Percentiles rank a stretch among this genome's conserved stretches.
phyloP scores from a whole-genome alignment of 2,888 invertebrate genomes.

The Sinotaia quadrata region DNA sequence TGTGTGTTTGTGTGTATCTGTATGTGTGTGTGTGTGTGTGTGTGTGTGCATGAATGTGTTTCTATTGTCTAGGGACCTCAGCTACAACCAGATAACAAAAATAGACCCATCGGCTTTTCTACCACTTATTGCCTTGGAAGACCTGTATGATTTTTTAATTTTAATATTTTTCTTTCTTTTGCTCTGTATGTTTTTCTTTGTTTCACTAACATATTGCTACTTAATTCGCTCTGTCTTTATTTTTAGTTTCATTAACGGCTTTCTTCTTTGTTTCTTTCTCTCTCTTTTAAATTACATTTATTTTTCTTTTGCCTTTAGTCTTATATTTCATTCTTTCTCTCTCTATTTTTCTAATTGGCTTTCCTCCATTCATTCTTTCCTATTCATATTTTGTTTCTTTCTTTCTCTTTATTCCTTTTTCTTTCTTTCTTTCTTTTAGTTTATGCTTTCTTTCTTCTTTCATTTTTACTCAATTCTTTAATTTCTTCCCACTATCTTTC shows the following conservation, averaged over 20 bases:
- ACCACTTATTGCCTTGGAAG: constrained; percentile 84
- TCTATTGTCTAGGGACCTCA: constrained; percentile 82
- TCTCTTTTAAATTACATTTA: background rate
- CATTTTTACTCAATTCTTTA: background rate
- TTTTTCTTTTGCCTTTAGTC: background rate
- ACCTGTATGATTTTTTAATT: constrained; percentile 81
- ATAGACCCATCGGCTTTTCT: constrained; percentile 90
- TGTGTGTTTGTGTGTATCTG: too few relatives aligned
- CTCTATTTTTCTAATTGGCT: background rate
- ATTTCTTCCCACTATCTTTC: background rate
- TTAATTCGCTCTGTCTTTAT: too few relatives aligned
- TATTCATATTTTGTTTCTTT: background rate
- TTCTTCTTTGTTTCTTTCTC: background rate
- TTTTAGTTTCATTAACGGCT: constrained; percentile 2
- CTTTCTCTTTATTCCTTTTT: background rate
- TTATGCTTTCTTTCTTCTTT: background rate
- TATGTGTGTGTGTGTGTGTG: too few relatives aligned
- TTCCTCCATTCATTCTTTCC: background rate
- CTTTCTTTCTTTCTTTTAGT: background rate
- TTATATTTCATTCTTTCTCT: background rate
- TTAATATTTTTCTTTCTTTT: background rate
- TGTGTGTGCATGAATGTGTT: too few relatives aligned
- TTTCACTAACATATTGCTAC: too few relatives aligned
- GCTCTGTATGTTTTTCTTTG: background rate
- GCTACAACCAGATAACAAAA: constrained; percentile 86